Conservation (phyloP, 2,888 invertebrate species). For the Myopa testacea region DNA sequence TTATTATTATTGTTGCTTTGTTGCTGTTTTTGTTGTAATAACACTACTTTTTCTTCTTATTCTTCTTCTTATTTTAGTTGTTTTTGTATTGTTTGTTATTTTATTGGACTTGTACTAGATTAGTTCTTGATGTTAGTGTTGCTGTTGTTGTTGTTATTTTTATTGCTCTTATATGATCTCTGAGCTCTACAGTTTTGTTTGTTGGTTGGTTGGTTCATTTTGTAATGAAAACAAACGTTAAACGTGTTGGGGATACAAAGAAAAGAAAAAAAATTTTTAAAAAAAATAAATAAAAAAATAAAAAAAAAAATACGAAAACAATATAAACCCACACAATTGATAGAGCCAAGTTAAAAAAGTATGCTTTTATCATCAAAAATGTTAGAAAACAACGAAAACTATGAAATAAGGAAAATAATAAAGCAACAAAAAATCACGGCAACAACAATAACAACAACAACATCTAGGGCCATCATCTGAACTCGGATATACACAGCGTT, state of each 20-base stretch:
- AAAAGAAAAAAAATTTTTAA: not conserved
- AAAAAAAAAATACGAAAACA: not conserved
- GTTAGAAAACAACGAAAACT: not conserved
- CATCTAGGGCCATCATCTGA: not conserved
- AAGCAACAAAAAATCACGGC: too few relatives aligned
- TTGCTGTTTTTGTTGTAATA: not conserved
- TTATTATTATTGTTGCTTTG: not conserved
- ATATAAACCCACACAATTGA: not conserved
- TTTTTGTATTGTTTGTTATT: too few relatives aligned
- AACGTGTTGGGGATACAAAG: not conserved
- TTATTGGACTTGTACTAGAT: too few relatives aligned
- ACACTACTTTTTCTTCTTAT: conserved; percentile 1
- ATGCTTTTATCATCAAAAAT: too few relatives aligned
- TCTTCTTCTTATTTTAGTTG: too few relatives aligned
- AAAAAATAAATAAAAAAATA: not conserved
- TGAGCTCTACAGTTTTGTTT: too few relatives aligned
- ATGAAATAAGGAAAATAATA: not conserved
- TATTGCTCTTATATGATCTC: too few relatives aligned
- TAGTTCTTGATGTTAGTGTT: too few relatives aligned
- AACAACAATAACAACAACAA: not conserved
- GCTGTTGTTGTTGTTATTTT: too few relatives aligned
- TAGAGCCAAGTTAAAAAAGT: not conserved
- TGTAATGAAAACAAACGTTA: conserved; percentile 5
- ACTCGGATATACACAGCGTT: not conserved
- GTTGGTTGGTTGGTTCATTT: not conserved